Conservation (phyloP, 2,113 vertebrate genomes). For the Erinaceus europaeus region DNA sequence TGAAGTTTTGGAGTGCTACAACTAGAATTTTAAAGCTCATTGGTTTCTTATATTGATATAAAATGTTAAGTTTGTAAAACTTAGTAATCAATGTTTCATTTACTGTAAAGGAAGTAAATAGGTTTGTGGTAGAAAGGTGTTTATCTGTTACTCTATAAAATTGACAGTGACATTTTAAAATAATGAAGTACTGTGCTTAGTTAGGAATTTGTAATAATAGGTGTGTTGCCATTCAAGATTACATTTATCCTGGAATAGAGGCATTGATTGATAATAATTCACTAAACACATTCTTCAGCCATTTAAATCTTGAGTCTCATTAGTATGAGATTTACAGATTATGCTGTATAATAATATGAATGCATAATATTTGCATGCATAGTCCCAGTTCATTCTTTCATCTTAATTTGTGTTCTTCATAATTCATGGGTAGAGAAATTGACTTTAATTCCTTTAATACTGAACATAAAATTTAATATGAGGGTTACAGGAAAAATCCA, state of each 20-base stretch:
- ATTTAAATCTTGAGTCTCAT: conserved; percentile 81
- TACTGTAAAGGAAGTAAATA: conserved; percentile 61
- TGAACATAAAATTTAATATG: conserved; percentile 76
- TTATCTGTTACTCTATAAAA: conserved; percentile 82
- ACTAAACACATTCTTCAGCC: conserved; percentile 78
- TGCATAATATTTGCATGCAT: conserved; percentile 63
- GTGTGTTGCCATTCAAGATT: conserved; percentile 81
- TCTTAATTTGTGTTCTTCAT: conserved; percentile 75
- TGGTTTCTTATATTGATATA: conserved; percentile 37
- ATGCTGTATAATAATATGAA: conserved; percentile 70
- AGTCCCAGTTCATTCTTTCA: conserved; percentile 69
- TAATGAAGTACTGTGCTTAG: conserved; percentile 80
- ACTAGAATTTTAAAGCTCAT: not conserved
- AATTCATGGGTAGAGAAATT: conserved; percentile 77
- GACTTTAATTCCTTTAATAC: conserved; percentile 77
- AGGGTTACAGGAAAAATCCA: conserved; percentile 73
- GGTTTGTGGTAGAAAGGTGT: conserved; percentile 68
- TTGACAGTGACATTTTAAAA: conserved; percentile 82
- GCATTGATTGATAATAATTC: conserved; percentile 81
- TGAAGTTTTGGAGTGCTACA: not conserved
- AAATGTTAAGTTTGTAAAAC: conserved; percentile 38
- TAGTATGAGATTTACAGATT: conserved; percentile 81
- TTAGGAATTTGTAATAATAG: conserved; percentile 83
- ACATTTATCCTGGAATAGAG: conserved; percentile 75
- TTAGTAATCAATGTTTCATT: conserved; percentile 68